A percentile compares a stretch with the other conserved stretches of the same genome.
Conservation (phyloP, 2,797 vertebrate species). For the Pipistrellus nathusii region DNA sequence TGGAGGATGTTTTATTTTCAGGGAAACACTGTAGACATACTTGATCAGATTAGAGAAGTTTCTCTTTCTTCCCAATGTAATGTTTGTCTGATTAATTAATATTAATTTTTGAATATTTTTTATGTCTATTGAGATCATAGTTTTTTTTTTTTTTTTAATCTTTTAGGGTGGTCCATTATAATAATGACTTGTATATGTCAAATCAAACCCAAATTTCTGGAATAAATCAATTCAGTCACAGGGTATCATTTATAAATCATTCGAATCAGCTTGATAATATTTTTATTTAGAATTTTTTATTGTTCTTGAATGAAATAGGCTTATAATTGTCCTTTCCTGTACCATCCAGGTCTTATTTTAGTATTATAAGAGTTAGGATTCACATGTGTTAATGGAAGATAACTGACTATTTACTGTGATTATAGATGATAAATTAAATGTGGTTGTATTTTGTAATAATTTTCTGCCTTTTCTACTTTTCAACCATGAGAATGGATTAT, state of each 20-base stretch:
- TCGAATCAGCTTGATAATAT: neutral
- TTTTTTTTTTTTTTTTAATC: neutral
- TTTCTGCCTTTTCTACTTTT: conserved; percentile 16
- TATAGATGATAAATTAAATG: neutral
- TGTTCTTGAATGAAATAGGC: neutral
- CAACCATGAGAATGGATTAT: neutral
- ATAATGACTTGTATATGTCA: neutral
- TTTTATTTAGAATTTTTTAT: conserved; percentile 38
- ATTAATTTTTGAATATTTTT: conserved; percentile 22
- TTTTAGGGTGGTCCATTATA: neutral
- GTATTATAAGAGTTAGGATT: neutral
- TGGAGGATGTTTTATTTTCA: too few species aligned
- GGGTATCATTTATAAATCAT: conserved; percentile 28
- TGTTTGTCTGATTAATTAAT: conserved; percentile 12
- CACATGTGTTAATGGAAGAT: neutral
- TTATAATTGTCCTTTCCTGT: neutral
- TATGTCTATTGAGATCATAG: conserved; percentile 22
- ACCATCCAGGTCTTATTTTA: neutral
- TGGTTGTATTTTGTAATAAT: neutral
- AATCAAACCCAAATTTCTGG: neutral
- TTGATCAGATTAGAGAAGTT: neutral
- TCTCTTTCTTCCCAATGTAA: conserved; percentile 1
- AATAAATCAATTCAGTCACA: conserved; percentile 2
- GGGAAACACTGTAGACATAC: neutral
- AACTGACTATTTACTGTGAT: neutral